Evolutionary conservation across 2,888 invertebrate species (phyloP).

Genomic region (Chaetogeoica ovagalla): DNA sequence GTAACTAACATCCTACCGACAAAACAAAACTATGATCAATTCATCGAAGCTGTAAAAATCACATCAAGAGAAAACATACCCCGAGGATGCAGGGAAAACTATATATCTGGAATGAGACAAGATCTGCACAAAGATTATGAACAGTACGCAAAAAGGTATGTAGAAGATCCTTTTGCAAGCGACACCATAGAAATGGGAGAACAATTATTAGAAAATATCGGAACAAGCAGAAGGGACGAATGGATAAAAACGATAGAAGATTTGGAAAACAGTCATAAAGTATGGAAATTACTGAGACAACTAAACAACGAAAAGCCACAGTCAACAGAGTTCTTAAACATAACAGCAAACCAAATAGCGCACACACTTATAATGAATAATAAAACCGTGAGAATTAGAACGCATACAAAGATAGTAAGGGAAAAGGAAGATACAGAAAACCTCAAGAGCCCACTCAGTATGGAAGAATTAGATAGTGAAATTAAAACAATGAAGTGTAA

Average conservation of each 20-base stretch:
- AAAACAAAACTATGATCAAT: constrained; percentile 28
- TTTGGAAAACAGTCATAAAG: not conserved
- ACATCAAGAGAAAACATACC: not conserved
- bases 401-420: constrained; percentile 1
- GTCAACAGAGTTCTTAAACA: not conserved
- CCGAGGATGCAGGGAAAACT: not conserved
- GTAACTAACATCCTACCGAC: not conserved
- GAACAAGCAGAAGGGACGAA: not conserved
- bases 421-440: not conserved
- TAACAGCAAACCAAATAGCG: not conserved
- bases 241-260: not conserved
- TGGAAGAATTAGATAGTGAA: not conserved
- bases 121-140: not conserved
- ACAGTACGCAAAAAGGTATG: not conserved
- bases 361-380: too few species aligned
- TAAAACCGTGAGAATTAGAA: not conserved
- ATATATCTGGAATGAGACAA: not conserved
- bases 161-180: not conserved
- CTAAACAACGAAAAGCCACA: not conserved
- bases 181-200: not conserved
- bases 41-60: constrained; percentile 9
- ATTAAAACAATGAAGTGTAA: not conserved
- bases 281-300: not conserved
- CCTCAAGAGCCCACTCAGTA: not conserved
- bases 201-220: not conserved